These are phyloP conservation scores for Oenanthe melanoleuca DNA, from an alignment of 2,113 vertebrate species.

Conservation along the genomic window DNA sequence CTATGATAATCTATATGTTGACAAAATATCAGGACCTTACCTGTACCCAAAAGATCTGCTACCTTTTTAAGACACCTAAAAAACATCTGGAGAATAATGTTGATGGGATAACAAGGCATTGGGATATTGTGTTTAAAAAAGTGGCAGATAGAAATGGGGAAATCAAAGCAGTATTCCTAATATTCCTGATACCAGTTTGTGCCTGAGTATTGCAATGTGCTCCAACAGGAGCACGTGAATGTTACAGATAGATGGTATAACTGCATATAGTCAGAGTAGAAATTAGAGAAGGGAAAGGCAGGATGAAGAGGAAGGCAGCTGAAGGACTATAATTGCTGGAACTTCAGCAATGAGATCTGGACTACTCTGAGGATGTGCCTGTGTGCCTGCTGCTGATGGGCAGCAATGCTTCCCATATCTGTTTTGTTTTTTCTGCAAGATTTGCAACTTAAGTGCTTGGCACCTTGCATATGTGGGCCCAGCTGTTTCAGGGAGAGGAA, in stretches of 20 bases:
- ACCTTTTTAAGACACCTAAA: not conserved
- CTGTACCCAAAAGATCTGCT: not conserved
- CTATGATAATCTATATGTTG: not conserved
- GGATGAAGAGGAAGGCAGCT: not conserved
- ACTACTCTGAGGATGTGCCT: not conserved
- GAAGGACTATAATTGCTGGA: not conserved
- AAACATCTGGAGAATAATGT: not conserved
- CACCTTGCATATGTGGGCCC: not conserved
- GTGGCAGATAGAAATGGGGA: not conserved
- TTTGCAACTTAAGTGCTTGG: not conserved
- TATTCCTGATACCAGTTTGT: not conserved
- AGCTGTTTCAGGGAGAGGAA: not conserved
- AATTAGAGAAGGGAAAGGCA: not conserved
- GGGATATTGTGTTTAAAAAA: not conserved
- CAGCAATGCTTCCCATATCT: rapidly evolving
- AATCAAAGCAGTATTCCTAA: not conserved
- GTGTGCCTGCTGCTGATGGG: not conserved
- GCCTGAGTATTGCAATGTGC: rapidly evolving
- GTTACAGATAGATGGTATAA: not conserved
- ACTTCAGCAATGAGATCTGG: not conserved
- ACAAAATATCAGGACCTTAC: not conserved
- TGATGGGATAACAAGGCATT: not conserved
- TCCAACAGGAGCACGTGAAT: not conserved
- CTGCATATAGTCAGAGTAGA: not conserved
- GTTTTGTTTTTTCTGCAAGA: not conserved